Evolutionary conservation across 53 echinoderm and acorn worm genomes (phyloP), one percentile per base, ranked within the genome.

Genomic region (Holothuria scabra): DNA sequence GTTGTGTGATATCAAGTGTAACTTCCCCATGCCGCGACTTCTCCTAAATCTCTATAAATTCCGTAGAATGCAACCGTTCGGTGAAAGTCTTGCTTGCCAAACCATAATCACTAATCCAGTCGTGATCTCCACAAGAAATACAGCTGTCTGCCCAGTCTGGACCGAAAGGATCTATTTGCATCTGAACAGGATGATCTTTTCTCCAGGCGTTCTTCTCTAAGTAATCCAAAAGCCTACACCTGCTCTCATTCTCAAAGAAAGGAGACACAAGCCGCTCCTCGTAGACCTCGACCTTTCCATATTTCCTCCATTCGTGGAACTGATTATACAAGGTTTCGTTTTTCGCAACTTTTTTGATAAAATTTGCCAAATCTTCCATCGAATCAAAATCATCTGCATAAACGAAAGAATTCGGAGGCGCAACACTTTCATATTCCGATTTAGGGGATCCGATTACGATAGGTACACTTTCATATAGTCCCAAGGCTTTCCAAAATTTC

Each of bases 301-400:
- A 22, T 68, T 20, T 14, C 69, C 69, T 68, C 69, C 69, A 68
- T 34, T 68, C 31, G 13, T 38, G 69, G 18, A 68, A 68, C 20
- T 68, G 19, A 2, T 20, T 33, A 34, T 68, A 68, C 19, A 68
- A 68, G 22, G 33, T 22, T 38, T 34, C 35, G 38, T 30, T 21
- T 0, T 21, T 35, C 0, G 69, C 33, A n/a, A 38, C 69, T 31
- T 68, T 33, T 21, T 68, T 68, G 34, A 68, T 22, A 41, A 38
- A 68, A 0, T 9, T 34, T 33, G 69, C 69, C 7, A 68, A 68
- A 28, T 38, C 38, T 68, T 68, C 69, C 28, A 38, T n/a, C 13
- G 69, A 68, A 10, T 68, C 69, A 68, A 68, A 68, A 38, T 68
- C 69, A 32, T 68, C 69, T 68, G 69, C 69, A 22, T 38, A 68